Percentiles rank a stretch among this genome's conserved stretches.
Evolutionary conservation across 2,113 vertebrate species (phyloP).

Genomic region (Alouatta palliata): DNA sequence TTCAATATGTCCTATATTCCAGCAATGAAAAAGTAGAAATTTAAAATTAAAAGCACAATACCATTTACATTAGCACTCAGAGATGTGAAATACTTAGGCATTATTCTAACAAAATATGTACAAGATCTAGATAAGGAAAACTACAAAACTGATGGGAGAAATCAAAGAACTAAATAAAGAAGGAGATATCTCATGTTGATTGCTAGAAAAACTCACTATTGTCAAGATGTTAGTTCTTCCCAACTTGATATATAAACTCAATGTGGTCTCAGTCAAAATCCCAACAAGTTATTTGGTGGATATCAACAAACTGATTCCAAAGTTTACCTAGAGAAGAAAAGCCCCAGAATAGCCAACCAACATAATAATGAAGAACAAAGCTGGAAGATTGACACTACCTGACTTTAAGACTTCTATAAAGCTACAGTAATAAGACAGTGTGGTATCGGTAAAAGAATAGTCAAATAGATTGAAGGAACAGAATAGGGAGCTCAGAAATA

Average conservation of each 20-base stretch:
- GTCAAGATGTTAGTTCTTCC: not conserved
- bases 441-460: not conserved
- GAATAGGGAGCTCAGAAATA: not conserved
- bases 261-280: not conserved
- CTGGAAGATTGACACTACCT: not conserved
- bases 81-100: not conserved
- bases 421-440: not conserved
- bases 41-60: not conserved
- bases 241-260: not conserved
- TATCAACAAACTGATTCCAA: not conserved
- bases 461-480: not conserved
- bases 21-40: not conserved
- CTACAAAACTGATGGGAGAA: not conserved
- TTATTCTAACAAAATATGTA: not conserved
- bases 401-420: not conserved
- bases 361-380: not conserved
- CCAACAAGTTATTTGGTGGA: not conserved
- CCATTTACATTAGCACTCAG: not conserved
- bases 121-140: not conserved
- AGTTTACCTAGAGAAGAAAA: not conserved
- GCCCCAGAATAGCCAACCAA: not conserved
- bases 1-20: not conserved
- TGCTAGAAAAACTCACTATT: not conserved
- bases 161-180: not conserved
- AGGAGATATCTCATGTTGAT: not conserved